These are phyloP conservation scores for Parambassis ranga DNA, from an alignment of 2,797 vertebrate genomes.

Conservation along the genomic window DNA sequence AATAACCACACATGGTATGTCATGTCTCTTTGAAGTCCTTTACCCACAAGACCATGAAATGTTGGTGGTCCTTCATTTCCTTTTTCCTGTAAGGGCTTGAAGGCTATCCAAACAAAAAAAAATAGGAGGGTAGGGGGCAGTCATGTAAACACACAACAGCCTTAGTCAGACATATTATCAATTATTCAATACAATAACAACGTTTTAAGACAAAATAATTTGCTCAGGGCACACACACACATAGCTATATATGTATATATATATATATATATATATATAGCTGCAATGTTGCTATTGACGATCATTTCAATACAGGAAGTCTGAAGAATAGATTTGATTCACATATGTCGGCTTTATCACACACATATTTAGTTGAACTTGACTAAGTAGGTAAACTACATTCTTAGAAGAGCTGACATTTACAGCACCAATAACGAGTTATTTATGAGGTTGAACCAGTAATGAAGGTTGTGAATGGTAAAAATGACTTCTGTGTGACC, in stretches of 20 bases:
- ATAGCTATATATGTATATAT: too few species aligned
- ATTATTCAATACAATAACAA: constrained; percentile 52
- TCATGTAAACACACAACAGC: constrained; percentile 77
- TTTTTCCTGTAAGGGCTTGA: constrained; percentile 52
- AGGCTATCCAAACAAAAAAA: constrained; percentile 69
- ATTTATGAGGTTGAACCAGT: constrained; percentile 13
- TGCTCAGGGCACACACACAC: constrained; percentile 2
- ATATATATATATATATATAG: too few species aligned
- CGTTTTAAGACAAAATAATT: constrained; percentile 29
- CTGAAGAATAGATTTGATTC: too few species aligned
- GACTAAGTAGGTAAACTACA: too few species aligned
- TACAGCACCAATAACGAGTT: constrained; percentile 25
- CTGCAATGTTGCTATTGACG: too few species aligned
- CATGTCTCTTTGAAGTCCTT: constrained; percentile 41
- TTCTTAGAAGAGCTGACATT: constrained; percentile 28
- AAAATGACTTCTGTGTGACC: constrained; percentile 62
- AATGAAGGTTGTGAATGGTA: constrained; percentile 30
- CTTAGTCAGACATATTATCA: constrained; percentile 64
- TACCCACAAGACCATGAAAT: constrained; percentile 30
- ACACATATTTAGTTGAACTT: too few species aligned
- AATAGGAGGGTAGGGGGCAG: background rate
- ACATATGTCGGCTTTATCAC: too few species aligned
- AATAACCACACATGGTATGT: background rate
- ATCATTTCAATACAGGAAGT: too few species aligned
- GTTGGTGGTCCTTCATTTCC: constrained; percentile 77